Evolutionary conservation across 2,113 vertebrate species (phyloP).

Genomic region (Aspiorhynchus laticeps): DNA sequence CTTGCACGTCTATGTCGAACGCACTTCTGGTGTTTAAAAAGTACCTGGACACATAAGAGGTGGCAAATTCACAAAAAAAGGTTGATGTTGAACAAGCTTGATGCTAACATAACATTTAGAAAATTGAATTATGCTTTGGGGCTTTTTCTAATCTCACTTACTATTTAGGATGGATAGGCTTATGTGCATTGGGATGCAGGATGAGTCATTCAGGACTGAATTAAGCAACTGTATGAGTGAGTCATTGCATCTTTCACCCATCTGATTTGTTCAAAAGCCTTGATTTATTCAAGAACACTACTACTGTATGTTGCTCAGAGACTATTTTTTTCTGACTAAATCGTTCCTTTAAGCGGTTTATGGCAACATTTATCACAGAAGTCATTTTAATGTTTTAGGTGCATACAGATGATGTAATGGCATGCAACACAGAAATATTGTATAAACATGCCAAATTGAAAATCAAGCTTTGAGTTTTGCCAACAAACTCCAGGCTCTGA

Average conservation of each 20-base stretch:
- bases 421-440: constrained; percentile 10
- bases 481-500: constrained; percentile 11
- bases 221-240: not conserved
- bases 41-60: too few relatives aligned
- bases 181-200: too few relatives aligned
- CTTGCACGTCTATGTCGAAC: not conserved
- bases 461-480: not conserved
- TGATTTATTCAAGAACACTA: not conserved
- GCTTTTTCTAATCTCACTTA: too few relatives aligned
- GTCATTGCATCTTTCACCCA: not conserved
- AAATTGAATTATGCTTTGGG: too few relatives aligned
- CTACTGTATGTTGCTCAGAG: not conserved
- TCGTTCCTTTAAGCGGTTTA: not conserved
- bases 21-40: not conserved
- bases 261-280: not conserved
- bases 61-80: too few relatives aligned
- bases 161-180: too few relatives aligned
- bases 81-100: too few relatives aligned
- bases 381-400: not conserved
- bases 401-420: not conserved
- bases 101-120: too few relatives aligned
- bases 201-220: not conserved
- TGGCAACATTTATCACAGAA: constrained; percentile 1
- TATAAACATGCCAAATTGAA: constrained; percentile 21
- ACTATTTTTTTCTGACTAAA: not conserved